A percentile compares a stretch with the other conserved stretches of the same genome.
Evolutionary conservation across 2,797 vertebrate genomes (phyloP).

Genomic region (Acanthurus leucopareius): DNA sequence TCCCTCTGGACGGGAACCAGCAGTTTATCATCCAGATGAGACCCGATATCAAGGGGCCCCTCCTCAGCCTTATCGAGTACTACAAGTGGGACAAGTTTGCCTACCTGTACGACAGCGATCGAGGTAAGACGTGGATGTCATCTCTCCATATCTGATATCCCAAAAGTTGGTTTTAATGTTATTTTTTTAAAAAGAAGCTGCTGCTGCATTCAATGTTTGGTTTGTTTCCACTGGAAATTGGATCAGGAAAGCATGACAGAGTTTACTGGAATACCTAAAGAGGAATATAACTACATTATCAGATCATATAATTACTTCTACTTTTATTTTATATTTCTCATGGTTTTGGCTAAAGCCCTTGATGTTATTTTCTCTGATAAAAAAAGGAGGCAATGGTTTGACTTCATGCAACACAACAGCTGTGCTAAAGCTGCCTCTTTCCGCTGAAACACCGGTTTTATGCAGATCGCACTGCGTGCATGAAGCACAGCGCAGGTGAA

Average conservation of each 20-base stretch:
- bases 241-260: conserved; percentile 4
- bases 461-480: no score
- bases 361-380: neutral
- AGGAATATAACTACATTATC: neutral
- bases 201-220: neutral
- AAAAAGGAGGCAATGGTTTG: no score
- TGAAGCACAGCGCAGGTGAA: no score
- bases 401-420: no score
- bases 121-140: conserved; percentile 87
- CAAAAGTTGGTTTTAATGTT: neutral
- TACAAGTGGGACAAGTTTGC: conserved; percentile 99
- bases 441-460: no score
- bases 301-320: neutral
- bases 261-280: neutral
- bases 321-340: neutral
- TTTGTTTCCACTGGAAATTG: neutral
- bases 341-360: neutral
- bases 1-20: conserved; percentile 96
- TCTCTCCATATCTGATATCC: neutral
- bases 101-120: conserved; percentile 97
- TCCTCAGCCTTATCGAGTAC: conserved; percentile 98
- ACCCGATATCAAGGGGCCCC: conserved; percentile 97
- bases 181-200: neutral
- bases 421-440: no score
- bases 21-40: conserved; percentile 99